Base-by-base conservation (phyloP, 2,113 vertebrate genomes). In the Clupea harengus region DNA sequence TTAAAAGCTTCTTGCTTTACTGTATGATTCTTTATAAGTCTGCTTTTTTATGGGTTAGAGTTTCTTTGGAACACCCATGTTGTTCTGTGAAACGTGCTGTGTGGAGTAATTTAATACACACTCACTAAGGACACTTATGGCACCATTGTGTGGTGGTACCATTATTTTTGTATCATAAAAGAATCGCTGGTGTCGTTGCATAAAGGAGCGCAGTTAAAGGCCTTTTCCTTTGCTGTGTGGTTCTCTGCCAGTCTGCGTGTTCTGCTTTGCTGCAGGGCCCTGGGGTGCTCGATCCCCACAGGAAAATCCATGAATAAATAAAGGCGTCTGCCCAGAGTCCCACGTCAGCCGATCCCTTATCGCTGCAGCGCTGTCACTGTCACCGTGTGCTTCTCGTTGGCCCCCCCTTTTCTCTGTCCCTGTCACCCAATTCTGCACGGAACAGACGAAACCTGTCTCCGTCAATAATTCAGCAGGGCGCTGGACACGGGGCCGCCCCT, bases 261-360 rank as follows among this genome's bases (percentile, higher is more conserved):
- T 47, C 81, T 78, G 28, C 3, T 67, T 81, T 85, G 50, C 25
- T 3, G 72, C 72, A 39, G 49, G 47, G 83, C 22, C 20, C 15
- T 32, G 3, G 25, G 45, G 17, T 72, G 57, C 52, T 64, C 44
- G 20, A 15, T 39, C 28, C 50, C 86, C 28, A 44, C 81, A 87
- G 87, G 87, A 88, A 88, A 90, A 87, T 89, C n/a, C 4, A 88
- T 91, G 49, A 91, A 91, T 91, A 89, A 91, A 83, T 91, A 45
- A 91, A 89, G 82, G 17, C 3, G 6, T 84, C 44, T 47, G 75
- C 54, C 80, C 25, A 47, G 45, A 82, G 75, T 82, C 82, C 17
- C 28, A 47, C 32, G 83, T 91, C 87, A 83, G 82, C 67, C 88
- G 88, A 88, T 89, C 88, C 82, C 45, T 54, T 78, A 78, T 78